phyloP scores from a whole-genome alignment of 30 jellyfish, hydroid and myxozoan genomes.

The Pelagia noctiluca region DNA sequence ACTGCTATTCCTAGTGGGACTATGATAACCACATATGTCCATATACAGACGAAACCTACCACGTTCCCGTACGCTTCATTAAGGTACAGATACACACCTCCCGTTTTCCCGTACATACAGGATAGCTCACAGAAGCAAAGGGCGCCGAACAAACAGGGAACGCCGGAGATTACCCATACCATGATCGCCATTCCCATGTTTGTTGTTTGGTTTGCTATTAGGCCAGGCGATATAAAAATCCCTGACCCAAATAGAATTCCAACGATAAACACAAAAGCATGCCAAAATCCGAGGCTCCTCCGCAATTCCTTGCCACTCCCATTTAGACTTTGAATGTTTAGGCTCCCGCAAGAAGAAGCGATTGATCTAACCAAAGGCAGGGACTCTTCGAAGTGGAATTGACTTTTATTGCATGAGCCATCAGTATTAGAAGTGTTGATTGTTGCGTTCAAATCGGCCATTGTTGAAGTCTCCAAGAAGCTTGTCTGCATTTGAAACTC shows the following conservation, averaged over 20 bases:
- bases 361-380: too few species aligned
- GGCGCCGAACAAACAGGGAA: constrained; percentile 45
- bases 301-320: constrained; percentile 19
- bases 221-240: constrained; percentile 58
- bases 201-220: constrained; percentile 55
- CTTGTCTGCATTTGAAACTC: too few species aligned
- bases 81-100: too few species aligned
- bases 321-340: background rate
- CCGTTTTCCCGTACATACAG: too few species aligned
- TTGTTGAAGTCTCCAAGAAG: too few species aligned
- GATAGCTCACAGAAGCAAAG: constrained; percentile 56
- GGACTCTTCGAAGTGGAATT: too few species aligned
- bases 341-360: background rate
- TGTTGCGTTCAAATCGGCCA: too few species aligned
- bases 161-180: constrained; percentile 41
- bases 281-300: constrained; percentile 39
- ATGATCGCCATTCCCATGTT: constrained; percentile 50
- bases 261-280: constrained; percentile 53
- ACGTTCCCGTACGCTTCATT: constrained; percentile 45
- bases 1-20: constrained; percentile 39
- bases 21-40: constrained; percentile 31
- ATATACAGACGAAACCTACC: constrained; percentile 24
- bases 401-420: too few species aligned
- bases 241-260: constrained; percentile 63
- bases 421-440: too few species aligned